These are phyloP conservation scores for Neuroterus valhalla DNA, from an alignment of 1,140 invertebrate genomes.

Conservation along the genomic window DNA sequence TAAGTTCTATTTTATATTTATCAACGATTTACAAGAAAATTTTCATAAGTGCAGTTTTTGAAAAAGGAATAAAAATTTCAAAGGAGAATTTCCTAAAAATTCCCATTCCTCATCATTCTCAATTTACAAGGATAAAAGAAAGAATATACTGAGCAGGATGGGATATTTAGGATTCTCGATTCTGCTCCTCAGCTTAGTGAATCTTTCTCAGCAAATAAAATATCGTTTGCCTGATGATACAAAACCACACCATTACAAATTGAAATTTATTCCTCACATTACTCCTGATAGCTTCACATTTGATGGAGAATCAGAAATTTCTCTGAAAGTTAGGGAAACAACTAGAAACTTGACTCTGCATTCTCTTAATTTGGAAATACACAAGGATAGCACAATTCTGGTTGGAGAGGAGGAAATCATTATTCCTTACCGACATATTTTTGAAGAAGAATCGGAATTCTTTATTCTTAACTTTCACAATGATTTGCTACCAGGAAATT, in stretches of 20 bases:
- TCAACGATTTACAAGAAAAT: neutral
- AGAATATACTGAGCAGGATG: too few species aligned
- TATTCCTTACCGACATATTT: neutral
- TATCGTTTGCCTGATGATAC: neutral
- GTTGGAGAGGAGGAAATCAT: neutral
- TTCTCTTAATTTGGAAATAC: constrained; percentile 2
- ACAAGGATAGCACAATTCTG: neutral
- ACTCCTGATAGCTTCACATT: neutral
- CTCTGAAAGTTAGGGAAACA: neutral
- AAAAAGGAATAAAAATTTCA: too few species aligned
- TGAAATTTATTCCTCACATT: neutral
- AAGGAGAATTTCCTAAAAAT: too few species aligned
- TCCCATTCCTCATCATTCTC: too few species aligned
- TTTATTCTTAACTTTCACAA: neutral
- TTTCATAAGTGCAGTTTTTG: neutral
- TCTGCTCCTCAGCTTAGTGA: neutral
- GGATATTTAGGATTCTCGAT: too few species aligned
- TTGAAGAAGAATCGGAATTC: neutral
- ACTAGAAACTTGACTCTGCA: constrained; percentile 3
- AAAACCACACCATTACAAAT: neutral
- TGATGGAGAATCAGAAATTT: neutral
- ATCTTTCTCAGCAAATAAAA: neutral
- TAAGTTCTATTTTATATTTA: too few species aligned
- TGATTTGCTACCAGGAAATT: neutral
- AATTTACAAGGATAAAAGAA: too few species aligned